Base-by-base conservation (phyloP, 2,797 vertebrate genomes). In the Helostoma temminkii region DNA sequence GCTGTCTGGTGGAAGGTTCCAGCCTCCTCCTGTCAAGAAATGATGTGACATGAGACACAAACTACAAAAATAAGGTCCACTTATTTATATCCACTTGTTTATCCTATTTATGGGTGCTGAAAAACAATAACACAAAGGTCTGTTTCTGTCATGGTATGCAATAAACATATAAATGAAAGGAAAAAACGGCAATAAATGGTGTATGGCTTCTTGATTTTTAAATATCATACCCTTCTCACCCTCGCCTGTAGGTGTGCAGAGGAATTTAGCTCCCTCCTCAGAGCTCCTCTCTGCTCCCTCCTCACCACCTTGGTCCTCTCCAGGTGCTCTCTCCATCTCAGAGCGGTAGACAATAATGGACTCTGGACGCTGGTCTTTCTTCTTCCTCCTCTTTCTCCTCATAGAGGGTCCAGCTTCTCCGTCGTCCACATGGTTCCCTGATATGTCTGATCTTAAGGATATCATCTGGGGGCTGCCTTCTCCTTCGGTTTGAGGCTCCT, bases 271-370 rank as follows among this genome's bases (percentile, higher is more conserved):
- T 36, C 95, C 96, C 84, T 99, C 97, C 71, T 98, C 96, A 1
- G 91, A 85, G 76, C 75, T 96, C 63, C 93, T 95, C 73, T 93
- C 95, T 11, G 88, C 84, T 70, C 92, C 93, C 66, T 96, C 95
- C 75, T 97, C 96, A 22, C 91, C 90, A 0, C 28, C 92, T 26
- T 91, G 94, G 9, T 95, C 95, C 53, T 98, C 96, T 58, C 95
- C 95, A 6, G 94, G 88, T 1, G 72, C 85, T 80, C 90, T 94
- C 77, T 98, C 97, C n/a, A 88, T 92, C 19, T 97, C 98, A 0
- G 96, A 97, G 8, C 96, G 93, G 88, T 97, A 99, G 16, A 99
- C 94, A 15, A 99, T 98, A 58, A 99, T 96, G 59, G 98, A 99
- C 88, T 98, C 96, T 0, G 97, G 98, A 4, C 97, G 95, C 1